phyloP scores from a whole-genome alignment of 1,140 invertebrate species.

The Dryas iulia region DNA sequence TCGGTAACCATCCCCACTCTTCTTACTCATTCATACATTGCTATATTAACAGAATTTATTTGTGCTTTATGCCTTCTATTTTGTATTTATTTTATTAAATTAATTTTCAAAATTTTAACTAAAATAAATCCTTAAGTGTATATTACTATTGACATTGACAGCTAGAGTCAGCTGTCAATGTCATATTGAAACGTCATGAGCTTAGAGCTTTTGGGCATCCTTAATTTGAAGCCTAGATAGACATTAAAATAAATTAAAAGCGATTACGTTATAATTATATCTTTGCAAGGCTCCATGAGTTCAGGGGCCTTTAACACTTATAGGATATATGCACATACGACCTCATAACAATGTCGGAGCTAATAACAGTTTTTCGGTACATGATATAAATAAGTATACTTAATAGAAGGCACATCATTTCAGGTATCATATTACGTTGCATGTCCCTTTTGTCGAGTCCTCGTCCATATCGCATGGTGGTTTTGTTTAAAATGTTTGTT shows the following conservation, averaged over 20 bases:
- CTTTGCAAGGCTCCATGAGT: too few relatives aligned
- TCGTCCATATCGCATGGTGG: conserved; percentile 47
- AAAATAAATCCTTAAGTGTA: background rate
- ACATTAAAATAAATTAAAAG: too few relatives aligned
- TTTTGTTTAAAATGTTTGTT: conserved; percentile 6
- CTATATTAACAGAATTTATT: conserved; percentile 68
- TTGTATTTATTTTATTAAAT: conserved; percentile 20
- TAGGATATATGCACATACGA: too few relatives aligned
- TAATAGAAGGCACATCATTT: conserved; percentile 53
- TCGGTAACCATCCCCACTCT: conserved; percentile 87
- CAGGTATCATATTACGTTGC: conserved; percentile 57
- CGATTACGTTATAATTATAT: too few relatives aligned
- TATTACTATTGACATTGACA: too few relatives aligned
- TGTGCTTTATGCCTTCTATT: conserved; percentile 56
- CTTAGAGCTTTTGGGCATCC: too few relatives aligned
- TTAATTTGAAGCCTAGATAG: too few relatives aligned
- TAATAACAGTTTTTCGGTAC: too few relatives aligned
- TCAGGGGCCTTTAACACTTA: too few relatives aligned
- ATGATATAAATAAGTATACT: conserved; percentile 14
- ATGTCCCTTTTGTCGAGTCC: conserved; percentile 55
- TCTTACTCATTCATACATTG: conserved; percentile 79
- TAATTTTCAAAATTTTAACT: background rate
- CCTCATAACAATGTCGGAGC: too few relatives aligned
- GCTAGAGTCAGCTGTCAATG: too few relatives aligned
- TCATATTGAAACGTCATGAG: too few relatives aligned